Conservation (phyloP, 2,113 vertebrate genomes). For the Hydrolagus affinis region DNA sequence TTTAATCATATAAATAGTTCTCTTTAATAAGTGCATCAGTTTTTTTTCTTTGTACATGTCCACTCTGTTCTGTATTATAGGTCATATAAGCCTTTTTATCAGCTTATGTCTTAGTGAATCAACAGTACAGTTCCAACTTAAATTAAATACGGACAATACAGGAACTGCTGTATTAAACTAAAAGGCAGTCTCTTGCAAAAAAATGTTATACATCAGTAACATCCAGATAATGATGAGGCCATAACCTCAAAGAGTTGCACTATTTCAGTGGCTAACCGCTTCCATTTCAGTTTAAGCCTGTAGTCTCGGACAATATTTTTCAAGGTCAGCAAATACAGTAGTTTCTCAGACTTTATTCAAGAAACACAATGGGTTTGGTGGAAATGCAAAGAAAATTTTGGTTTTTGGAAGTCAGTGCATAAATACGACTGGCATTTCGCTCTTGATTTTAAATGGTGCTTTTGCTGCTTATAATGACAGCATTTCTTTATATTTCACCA, state of each 20-base stretch:
- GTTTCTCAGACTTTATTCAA: conserved; percentile 20
- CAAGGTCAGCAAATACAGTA: conserved; percentile 25
- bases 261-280: conserved; percentile 12
- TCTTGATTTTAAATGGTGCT: conserved; percentile 14
- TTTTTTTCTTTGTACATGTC: conserved; percentile 52
- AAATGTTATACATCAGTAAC: conserved; percentile 36
- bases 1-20: conserved; percentile 72
- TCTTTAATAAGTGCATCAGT: conserved; percentile 72
- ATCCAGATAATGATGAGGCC: conserved; percentile 15
- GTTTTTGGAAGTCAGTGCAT: conserved; percentile 30
- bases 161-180: conserved; percentile 49
- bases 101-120: conserved; percentile 52
- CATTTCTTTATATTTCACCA: conserved; percentile 10
- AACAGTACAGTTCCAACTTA: conserved; percentile 43
- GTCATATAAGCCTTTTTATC: conserved; percentile 50
- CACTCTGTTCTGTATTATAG: conserved; percentile 39
- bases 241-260: conserved; percentile 20
- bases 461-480: conserved; percentile 1
- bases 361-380: conserved; percentile 13
- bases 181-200: conserved; percentile 56
- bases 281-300: conserved; percentile 21
- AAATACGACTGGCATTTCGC: conserved; percentile 27
- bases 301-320: conserved; percentile 18
- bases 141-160: conserved; percentile 53
- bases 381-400: conserved; percentile 27